Conservation (phyloP, 1,140 invertebrate genomes). For the Eubasilissa regina region DNA sequence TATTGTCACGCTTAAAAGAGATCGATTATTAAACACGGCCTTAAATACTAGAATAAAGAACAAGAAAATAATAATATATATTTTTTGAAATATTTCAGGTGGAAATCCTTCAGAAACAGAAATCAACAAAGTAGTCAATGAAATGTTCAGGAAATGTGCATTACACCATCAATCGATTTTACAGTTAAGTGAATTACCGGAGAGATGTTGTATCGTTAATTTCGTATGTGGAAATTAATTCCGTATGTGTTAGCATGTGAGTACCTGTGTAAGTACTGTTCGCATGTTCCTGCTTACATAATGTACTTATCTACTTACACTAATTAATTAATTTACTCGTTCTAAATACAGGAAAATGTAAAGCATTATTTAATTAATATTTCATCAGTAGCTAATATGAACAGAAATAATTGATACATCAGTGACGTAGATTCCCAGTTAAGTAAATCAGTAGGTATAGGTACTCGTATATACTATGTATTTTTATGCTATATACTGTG, state of each 20-base stretch:
- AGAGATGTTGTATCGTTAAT: no score
- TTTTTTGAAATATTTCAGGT: conserved; percentile 20
- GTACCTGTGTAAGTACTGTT: not conserved
- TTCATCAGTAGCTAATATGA: not conserved
- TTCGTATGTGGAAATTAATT: not conserved
- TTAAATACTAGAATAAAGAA: not conserved
- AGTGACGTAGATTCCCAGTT: no score
- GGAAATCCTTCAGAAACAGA: not conserved
- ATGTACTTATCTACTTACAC: not conserved
- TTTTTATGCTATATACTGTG: no score
- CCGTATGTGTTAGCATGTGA: not conserved
- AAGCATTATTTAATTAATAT: not conserved
- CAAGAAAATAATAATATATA: not conserved
- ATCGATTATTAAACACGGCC: no score
- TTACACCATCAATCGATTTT: conserved; percentile 53
- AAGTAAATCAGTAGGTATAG: no score
- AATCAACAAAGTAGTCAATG: not conserved
- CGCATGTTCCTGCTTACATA: not conserved
- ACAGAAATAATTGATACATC: no score
- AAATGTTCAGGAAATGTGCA: conserved; percentile 50
- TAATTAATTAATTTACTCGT: not conserved
- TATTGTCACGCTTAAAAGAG: no score
- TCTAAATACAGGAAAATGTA: not conserved
- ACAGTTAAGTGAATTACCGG: conserved; percentile 33
- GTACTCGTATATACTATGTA: no score